These are phyloP conservation scores for Drosophila atripex DNA, from an alignment of 2,888 invertebrate genomes.

Conservation along the genomic window DNA sequence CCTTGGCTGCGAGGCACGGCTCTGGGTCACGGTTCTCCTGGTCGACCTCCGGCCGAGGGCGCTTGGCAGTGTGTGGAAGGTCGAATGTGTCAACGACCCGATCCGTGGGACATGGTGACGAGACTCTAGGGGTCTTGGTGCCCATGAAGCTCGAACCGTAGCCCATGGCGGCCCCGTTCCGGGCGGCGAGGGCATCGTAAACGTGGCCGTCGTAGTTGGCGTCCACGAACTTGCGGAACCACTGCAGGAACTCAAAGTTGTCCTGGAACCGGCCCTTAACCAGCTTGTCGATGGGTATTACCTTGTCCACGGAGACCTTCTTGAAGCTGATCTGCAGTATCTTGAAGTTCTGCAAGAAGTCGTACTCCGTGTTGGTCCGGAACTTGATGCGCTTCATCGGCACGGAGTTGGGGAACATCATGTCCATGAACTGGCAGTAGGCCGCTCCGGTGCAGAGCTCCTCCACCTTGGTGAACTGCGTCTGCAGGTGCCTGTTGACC, in stretches of 20 bases:
- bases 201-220: constrained; percentile 99
- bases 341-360: constrained; percentile 99
- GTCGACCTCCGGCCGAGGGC: neutral
- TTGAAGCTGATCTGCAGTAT: constrained; percentile 97
- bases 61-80: neutral
- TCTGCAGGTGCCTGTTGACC: constrained; percentile 98
- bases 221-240: constrained; percentile 99
- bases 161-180: constrained; percentile 92
- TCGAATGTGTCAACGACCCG: neutral
- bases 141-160: constrained; percentile 84
- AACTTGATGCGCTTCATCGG: constrained; percentile 98
- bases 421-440: constrained; percentile 99
- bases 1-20: neutral
- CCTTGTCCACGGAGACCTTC: constrained; percentile 99
- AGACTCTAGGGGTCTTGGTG: neutral
- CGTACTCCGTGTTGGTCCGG: constrained; percentile 98
- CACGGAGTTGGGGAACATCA: constrained; percentile 95
- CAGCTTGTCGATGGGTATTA: constrained; percentile 97
- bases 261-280: constrained; percentile 99
- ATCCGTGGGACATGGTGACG: neutral
- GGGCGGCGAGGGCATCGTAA: constrained; percentile 95
- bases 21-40: neutral
- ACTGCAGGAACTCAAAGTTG: constrained; percentile 99
- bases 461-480: constrained; percentile 97
- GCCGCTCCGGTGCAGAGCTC: constrained; percentile 98